Evolutionary conservation across 2,888 invertebrate species (phyloP).

Genomic region (Smittia sp.): DNA sequence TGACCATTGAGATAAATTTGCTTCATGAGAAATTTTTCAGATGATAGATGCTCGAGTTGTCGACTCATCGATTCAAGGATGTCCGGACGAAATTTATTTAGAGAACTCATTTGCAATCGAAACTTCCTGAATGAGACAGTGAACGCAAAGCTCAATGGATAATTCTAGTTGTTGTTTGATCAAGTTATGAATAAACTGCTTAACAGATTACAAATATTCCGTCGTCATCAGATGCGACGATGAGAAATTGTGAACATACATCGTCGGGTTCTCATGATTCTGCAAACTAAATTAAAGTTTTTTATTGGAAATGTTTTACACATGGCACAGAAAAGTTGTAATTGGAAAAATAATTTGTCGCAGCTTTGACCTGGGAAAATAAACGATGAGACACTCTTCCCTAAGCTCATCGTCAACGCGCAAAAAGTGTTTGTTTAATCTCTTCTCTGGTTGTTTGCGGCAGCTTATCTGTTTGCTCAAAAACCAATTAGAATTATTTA

Average conservation of each 20-base stretch:
- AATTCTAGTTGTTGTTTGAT: no score
- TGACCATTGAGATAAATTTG: slow-evolving; percentile 31
- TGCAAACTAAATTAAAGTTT: slow-evolving; percentile 14
- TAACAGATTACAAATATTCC: no score
- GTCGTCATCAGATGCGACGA: no score
- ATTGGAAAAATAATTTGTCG: slow-evolving; percentile 13
- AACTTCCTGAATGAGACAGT: no score
- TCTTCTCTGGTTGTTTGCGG: no score
- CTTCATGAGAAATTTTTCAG: neutral
- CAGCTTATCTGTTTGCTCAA: neutral
- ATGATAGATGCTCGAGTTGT: neutral
- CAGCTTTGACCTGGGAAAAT: no score
- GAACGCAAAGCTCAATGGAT: neutral
- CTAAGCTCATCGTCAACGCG: neutral
- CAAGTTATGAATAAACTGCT: no score
- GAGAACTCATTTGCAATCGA: slow-evolving; percentile 2
- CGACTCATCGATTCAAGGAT: neutral
- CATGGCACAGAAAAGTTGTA: neutral
- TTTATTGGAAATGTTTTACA: neutral
- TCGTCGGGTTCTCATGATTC: no score
- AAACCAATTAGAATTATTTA: neutral
- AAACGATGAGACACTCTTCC: no score
- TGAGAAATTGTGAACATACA: no score
- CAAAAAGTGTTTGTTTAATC: neutral
- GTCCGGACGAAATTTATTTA: neutral